Evolutionary conservation across 1,140 invertebrate genomes (phyloP), one percentile per base, ranked within the genome.

Genomic region (Drosophila tani): DNA sequence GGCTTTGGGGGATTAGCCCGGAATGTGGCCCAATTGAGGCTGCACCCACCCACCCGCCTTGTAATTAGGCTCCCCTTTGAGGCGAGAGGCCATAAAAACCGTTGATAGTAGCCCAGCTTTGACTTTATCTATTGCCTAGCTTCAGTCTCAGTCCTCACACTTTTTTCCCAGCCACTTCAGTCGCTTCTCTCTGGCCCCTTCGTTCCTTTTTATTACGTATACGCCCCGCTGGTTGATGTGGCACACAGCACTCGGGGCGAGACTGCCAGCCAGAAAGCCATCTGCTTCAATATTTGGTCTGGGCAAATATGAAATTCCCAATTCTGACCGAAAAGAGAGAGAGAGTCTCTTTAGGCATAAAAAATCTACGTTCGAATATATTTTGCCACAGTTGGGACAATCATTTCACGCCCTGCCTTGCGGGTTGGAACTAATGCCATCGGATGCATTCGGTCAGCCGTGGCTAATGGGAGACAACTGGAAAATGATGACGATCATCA

Each of bases 1-100:
- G 71, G 60, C 58, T 53, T 43, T 43, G 69, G 49, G 41, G 73
- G 75, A 76, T 77, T 76, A 77, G 66, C 51, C 46, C 49, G 75
- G 66, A 82, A 77, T 87, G 75, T 73, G 70, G 47, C 50, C 58
- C 50, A 75, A 81, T 79, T 81, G 78, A 81, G 65, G 65, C 74
- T 56, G 82, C 40, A n/a, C 7, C 35, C 59, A n/a, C 7, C 35
- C 59, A 40, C 62, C 51, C 45, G 41, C 14, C n/a, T 40, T 51
- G 69, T 83, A 83, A 82, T 86, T 83, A 87, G 75, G 38, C 58
- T 58, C 60, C 75, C 63, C 17, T 40, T 53, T 27, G 59, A 24
- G 59, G 40, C 38, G 27, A 47, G 50, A 40, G 49, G 38, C 41
- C 79, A 64, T 71, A 79, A 82, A 82, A 76, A 46, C 46, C 41